Percentiles rank a stretch among this genome's conserved stretches.
Evolutionary conservation across 2,888 invertebrate species (phyloP).

Genomic region (Platynereis dumerilii): DNA sequence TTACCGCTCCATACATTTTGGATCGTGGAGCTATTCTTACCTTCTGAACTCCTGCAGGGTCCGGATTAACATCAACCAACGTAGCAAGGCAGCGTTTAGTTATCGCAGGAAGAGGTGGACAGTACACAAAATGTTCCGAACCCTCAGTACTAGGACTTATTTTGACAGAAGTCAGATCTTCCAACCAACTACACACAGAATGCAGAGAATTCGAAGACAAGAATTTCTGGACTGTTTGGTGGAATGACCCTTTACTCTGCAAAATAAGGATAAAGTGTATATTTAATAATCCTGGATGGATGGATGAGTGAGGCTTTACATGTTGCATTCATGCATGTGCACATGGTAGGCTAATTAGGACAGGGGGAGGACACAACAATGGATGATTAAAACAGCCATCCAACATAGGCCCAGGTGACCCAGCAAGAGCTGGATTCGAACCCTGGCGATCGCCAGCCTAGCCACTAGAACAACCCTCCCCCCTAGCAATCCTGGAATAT

Average conservation of each 20-base stretch:
- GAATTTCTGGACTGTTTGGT: slow-evolving; percentile 44
- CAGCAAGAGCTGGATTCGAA: no score
- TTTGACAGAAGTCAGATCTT: slow-evolving; percentile 48
- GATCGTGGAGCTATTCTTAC: no score
- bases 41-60: slow-evolving; percentile 43
- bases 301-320: no score
- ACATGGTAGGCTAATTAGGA: no score
- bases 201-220: slow-evolving; percentile 52
- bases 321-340: no score
- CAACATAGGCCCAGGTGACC: no score
- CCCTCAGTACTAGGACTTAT: slow-evolving; percentile 35
- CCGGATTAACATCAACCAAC: slow-evolving; percentile 50
- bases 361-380: no score
- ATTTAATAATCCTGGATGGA: background rate
- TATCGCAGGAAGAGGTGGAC: slow-evolving; percentile 52
- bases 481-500: no score
- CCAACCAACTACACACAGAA: slow-evolving; percentile 52
- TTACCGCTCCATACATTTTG: no score
- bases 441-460: no score
- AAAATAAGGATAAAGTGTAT: background rate
- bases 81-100: slow-evolving; percentile 55
- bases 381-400: no score
- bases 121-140: slow-evolving; percentile 38
- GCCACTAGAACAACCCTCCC: no score
- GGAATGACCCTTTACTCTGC: background rate